Conservation (phyloP, 1,140 invertebrate genomes). For the Arion vulgaris region DNA sequence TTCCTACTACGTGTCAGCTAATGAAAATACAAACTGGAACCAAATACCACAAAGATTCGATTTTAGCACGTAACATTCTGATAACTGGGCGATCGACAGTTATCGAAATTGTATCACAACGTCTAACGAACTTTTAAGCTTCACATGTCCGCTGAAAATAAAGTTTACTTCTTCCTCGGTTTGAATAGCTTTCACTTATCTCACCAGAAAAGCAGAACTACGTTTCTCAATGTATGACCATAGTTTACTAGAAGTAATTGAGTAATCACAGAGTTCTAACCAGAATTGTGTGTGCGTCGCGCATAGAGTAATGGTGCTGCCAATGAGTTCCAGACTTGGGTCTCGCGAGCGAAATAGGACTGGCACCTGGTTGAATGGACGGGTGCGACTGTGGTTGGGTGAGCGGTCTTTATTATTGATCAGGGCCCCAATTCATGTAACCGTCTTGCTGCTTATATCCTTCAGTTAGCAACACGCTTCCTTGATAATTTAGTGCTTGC, state of each 20-base stretch:
- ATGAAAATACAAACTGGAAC: not conserved
- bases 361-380: conserved; percentile 3
- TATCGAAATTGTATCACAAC: too few relatives aligned
- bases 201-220: too few relatives aligned
- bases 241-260: not conserved
- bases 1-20: not conserved
- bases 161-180: too few relatives aligned
- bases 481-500: too few relatives aligned
- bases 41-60: not conserved
- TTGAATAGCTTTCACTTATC: too few relatives aligned
- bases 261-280: not conserved
- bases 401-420: not conserved
- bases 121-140: too few relatives aligned
- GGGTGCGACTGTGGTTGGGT: not conserved
- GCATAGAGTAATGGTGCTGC: not conserved
- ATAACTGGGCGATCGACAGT: not conserved
- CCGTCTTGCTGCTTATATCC: not conserved
- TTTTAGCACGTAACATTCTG: not conserved
- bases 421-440: not conserved
- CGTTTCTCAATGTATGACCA: too few relatives aligned
- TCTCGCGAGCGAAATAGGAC: conserved; percentile 5
- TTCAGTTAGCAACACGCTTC: not conserved
- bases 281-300: too few relatives aligned
- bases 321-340: not conserved
- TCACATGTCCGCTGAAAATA: too few relatives aligned